Conservation (phyloP, 2,888 invertebrate species). For the Morinoia aosen region DNA sequence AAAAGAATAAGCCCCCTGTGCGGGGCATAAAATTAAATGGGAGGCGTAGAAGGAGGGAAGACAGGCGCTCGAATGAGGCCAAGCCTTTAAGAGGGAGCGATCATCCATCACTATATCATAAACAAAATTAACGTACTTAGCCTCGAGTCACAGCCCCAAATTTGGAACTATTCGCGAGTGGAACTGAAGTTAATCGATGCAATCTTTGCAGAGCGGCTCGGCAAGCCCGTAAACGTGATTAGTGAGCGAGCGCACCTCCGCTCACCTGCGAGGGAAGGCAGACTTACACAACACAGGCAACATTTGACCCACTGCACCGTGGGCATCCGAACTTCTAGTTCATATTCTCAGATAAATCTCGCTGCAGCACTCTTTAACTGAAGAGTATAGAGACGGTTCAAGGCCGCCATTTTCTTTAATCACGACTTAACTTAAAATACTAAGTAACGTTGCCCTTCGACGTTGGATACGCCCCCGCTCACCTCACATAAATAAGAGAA, state of each 20-base stretch:
- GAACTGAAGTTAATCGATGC: constrained; percentile 17
- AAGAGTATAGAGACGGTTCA: neutral
- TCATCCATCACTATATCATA: constrained; percentile 16
- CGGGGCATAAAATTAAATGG: neutral
- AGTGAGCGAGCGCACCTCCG: neutral
- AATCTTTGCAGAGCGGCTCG: constrained; percentile 2
- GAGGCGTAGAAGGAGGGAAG: neutral
- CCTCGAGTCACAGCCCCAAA: constrained; percentile 10
- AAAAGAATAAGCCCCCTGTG: neutral
- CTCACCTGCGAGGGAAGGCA: neutral
- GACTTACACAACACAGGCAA: neutral
- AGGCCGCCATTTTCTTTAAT: neutral
- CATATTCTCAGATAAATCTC: neutral
- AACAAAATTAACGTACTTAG: constrained; percentile 4
- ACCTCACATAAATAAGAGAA: neutral
- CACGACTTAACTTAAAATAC: neutral
- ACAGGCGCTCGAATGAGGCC: neutral
- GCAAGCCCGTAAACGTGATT: neutral
- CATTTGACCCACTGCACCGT: neutral
- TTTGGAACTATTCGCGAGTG: neutral
- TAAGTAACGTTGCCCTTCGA: neutral
- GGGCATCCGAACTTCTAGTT: neutral
- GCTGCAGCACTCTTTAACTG: neutral
- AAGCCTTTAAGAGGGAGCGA: neutral
- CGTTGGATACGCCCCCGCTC: neutral